Conservation (phyloP, 2,113 vertebrate genomes). For the Crotalus viridis region DNA sequence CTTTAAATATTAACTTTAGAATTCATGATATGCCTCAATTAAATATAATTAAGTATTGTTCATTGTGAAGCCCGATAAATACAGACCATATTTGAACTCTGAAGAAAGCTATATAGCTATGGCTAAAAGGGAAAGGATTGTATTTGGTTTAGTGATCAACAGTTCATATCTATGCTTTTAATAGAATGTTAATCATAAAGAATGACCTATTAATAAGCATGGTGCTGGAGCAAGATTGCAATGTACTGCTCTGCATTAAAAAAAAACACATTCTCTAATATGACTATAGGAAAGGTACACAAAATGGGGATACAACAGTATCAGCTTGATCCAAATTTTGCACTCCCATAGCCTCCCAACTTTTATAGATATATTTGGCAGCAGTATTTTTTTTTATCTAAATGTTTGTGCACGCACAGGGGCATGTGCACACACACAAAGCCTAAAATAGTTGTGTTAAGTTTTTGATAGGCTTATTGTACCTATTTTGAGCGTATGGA, state of each 20-base stretch:
- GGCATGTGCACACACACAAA: background rate
- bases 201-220: background rate
- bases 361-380: background rate
- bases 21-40: slow-evolving; percentile 41
- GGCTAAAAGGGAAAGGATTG: background rate
- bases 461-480: background rate
- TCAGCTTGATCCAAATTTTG: background rate
- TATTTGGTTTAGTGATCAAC: background rate
- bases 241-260: background rate
- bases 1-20: slow-evolving; percentile 28
- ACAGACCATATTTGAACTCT: slow-evolving; percentile 39
- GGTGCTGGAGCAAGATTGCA: background rate
- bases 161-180: slow-evolving; percentile 15
- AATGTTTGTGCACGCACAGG: background rate
- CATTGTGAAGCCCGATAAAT: slow-evolving; percentile 19
- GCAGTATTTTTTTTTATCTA: background rate
- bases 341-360: background rate
- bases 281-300: background rate
- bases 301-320: background rate
- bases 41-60: slow-evolving; percentile 38
- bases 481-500: background rate
- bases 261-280: background rate
- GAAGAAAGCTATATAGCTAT: background rate
- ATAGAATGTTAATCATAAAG: accelerated
- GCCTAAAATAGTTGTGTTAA: background rate